Percentiles rank a stretch among this genome's conserved stretches.
These are phyloP conservation scores for Gortyna flavago DNA, from an alignment of 2,888 invertebrate species.

Conservation along the genomic window DNA sequence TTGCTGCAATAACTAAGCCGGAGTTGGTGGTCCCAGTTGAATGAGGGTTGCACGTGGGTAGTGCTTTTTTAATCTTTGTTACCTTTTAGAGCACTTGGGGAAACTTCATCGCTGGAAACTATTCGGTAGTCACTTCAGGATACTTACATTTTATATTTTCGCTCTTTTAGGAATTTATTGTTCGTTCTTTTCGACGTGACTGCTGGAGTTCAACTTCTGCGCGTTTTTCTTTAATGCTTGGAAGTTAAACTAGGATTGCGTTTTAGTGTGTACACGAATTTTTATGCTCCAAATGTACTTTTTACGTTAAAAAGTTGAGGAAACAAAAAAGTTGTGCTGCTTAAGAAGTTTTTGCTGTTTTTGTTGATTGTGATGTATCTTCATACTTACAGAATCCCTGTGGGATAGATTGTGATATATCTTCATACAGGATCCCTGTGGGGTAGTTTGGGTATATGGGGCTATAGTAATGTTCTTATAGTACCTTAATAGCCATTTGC, in stretches of 20 bases:
- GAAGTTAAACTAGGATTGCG: slow-evolving; percentile 35
- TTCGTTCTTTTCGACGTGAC: neutral
- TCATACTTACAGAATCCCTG: neutral
- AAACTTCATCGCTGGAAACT: neutral
- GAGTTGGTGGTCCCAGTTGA: neutral
- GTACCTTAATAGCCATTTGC: neutral
- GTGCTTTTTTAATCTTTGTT: no score
- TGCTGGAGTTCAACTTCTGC: slow-evolving; percentile 31
- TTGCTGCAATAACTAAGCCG: neutral
- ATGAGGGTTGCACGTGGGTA: neutral
- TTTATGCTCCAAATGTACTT: slow-evolving; percentile 52
- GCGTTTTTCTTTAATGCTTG: neutral
- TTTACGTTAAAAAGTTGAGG: slow-evolving; percentile 48
- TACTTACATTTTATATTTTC: neutral
- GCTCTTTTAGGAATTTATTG: neutral
- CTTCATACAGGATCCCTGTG: neutral
- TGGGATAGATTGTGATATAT: slow-evolving; percentile 31
- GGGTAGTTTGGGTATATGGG: neutral
- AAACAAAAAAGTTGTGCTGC: slow-evolving; percentile 42
- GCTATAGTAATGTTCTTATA: neutral
- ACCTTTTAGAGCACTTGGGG: neutral
- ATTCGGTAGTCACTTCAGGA: neutral
- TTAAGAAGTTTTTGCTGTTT: slow-evolving; percentile 26
- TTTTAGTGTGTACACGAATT: slow-evolving; percentile 37
- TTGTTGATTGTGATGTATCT: slow-evolving; percentile 39